phyloP scores from a whole-genome alignment of 2,797 vertebrate species.

The Thamnophis elegans region DNA sequence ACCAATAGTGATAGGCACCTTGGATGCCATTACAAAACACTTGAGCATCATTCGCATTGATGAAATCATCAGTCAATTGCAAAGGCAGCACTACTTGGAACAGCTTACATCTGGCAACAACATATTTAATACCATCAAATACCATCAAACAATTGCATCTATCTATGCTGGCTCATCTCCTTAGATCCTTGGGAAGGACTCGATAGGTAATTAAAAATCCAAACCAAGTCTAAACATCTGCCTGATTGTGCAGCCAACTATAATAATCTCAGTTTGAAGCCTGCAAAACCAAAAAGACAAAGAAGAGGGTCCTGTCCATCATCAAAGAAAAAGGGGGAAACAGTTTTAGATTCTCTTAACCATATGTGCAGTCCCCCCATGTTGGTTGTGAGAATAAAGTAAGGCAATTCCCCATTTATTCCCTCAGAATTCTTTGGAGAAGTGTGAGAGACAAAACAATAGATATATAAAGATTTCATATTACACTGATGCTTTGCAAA shows the following conservation, averaged over 20 bases:
- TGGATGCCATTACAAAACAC: neutral
- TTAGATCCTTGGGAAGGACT: neutral
- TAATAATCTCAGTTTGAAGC: neutral
- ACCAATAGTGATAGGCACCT: neutral
- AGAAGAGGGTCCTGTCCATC: neutral
- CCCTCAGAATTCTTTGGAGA: neutral
- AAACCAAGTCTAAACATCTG: neutral
- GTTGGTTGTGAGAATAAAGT: neutral
- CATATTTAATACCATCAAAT: neutral
- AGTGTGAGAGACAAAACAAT: neutral
- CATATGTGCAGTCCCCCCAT: neutral
- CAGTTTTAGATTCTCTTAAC: neutral
- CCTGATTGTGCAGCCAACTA: neutral
- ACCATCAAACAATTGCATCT: neutral
- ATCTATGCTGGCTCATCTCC: neutral
- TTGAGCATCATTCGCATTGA: neutral
- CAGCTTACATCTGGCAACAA: neutral
- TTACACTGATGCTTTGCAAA: slow-evolving; percentile 40
- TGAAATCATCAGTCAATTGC: neutral
- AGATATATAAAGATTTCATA: neutral
- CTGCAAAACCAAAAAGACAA: neutral
- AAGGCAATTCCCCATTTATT: slow-evolving; percentile 24
- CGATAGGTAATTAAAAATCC: neutral
- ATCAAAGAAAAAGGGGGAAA: neutral
- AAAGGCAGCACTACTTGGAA: neutral